Conservation (phyloP, 1,140 invertebrate species). For the Drosophila busckii region DNA sequence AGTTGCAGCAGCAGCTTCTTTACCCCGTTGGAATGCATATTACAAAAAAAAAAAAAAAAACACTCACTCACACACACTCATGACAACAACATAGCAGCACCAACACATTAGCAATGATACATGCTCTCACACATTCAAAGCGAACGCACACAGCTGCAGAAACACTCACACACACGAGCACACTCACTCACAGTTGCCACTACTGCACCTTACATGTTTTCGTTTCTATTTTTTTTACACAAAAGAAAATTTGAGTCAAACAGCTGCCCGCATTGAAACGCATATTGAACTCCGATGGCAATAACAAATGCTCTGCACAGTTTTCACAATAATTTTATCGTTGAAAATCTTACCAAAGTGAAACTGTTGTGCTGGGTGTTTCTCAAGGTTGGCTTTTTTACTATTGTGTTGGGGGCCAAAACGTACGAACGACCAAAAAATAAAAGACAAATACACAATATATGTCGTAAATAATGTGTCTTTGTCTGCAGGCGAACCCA, state of each 20-base stretch:
- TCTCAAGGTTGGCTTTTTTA: constrained; percentile 71
- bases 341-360: constrained; percentile 56
- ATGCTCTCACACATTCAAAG: constrained; percentile 17
- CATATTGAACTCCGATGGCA: constrained; percentile 37
- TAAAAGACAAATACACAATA: constrained; percentile 34
- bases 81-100: constrained; percentile 16
- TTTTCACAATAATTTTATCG: constrained; percentile 5
- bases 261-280: constrained; percentile 27
- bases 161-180: constrained; percentile 22
- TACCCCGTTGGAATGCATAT: constrained; percentile 76
- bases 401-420: constrained; percentile 56
- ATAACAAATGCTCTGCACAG: constrained; percentile 1
- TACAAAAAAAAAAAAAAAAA: constrained; percentile 55
- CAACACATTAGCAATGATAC: constrained; percentile 19
- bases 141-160: constrained; percentile 5
- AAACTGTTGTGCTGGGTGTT: constrained; percentile 61
- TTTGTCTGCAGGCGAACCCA: constrained; percentile 14
- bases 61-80: constrained; percentile 17
- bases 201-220: constrained; percentile 72
- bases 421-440: constrained; percentile 34
- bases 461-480: constrained; percentile 26
- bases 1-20: constrained; percentile 26
- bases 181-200: constrained; percentile 44
- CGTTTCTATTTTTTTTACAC: constrained; percentile 47
- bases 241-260: constrained; percentile 54